Conservation (phyloP, 2,113 vertebrate species). For the Pyrgilauda ruficollis region DNA sequence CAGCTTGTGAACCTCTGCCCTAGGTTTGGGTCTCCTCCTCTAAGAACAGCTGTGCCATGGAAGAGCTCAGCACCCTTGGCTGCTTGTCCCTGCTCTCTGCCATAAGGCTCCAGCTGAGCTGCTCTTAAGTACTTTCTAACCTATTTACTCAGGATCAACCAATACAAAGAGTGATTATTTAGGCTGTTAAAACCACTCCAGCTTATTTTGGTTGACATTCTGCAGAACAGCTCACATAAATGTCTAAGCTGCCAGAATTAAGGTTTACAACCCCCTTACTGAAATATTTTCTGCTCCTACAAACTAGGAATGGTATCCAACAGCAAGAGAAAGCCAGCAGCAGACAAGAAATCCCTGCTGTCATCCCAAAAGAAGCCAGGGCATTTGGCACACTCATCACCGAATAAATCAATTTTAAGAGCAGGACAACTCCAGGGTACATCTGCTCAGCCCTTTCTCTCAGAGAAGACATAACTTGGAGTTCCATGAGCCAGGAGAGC, state of each 20-base stretch:
- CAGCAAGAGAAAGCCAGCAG: not conserved
- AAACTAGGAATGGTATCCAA: not conserved
- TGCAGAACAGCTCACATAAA: not conserved
- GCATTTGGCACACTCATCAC: not conserved
- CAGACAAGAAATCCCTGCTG: not conserved
- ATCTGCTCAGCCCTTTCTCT: not conserved
- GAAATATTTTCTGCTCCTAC: not conserved
- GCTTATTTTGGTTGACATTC: not conserved
- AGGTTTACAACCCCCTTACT: not conserved
- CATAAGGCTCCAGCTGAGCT: not conserved
- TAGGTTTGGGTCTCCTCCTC: not conserved
- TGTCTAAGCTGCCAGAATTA: not conserved
- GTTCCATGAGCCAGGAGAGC: not conserved
- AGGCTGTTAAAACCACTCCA: not conserved
- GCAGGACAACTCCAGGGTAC: not conserved
- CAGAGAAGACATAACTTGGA: not conserved
- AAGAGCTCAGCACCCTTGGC: not conserved
- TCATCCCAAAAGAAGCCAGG: not conserved
- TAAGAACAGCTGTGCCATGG: not conserved
- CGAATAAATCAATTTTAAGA: not conserved
- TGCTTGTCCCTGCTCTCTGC: not conserved
- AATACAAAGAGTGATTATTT: not conserved
- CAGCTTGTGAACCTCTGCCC: not conserved
- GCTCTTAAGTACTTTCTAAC: constrained; percentile 22
- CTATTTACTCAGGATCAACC: constrained; percentile 16